Evolutionary conservation across 1,140 invertebrate genomes (phyloP).

Genomic region (Mesaphorura yosii): DNA sequence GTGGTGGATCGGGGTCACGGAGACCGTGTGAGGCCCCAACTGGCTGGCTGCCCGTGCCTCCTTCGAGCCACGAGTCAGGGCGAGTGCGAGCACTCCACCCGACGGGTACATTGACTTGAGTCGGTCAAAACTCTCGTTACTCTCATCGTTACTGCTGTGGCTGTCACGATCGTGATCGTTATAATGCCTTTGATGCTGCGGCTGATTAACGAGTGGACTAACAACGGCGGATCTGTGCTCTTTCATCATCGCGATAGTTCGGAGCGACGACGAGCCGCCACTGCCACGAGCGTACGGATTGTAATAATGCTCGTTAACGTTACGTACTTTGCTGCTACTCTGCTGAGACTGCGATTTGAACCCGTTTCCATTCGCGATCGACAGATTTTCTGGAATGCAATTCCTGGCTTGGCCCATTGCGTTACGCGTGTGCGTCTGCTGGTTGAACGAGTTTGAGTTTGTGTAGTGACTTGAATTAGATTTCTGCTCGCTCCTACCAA

Average conservation of each 20-base stretch:
- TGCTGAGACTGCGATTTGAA: neutral
- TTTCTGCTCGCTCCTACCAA: slow-evolving; percentile 3
- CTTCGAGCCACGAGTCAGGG: slow-evolving; percentile 29
- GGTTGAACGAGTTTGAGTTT: neutral
- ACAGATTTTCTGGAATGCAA: neutral
- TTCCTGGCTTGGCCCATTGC: no score
- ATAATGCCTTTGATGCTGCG: slow-evolving; percentile 8
- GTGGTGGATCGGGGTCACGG: neutral
- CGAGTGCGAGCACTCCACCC: slow-evolving; percentile 28
- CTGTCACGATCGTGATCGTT: slow-evolving; percentile 2
- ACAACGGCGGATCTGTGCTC: no score
- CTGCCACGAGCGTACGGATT: neutral
- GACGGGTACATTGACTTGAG: slow-evolving; percentile 17
- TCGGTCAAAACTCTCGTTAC: neutral
- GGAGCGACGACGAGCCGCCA: neutral
- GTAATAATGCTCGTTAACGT: neutral
- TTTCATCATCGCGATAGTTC: no score
- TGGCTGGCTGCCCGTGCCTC: slow-evolving; percentile 13
- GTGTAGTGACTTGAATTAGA: slow-evolving; percentile 2
- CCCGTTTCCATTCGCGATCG: no score
- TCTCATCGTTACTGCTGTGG: neutral
- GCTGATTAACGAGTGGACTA: neutral
- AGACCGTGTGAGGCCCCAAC: neutral
- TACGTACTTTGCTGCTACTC: neutral
- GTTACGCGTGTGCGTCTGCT: no score